Evolutionary conservation across 2,888 invertebrate genomes (phyloP).

Genomic region (Dendrolimus houi): DNA sequence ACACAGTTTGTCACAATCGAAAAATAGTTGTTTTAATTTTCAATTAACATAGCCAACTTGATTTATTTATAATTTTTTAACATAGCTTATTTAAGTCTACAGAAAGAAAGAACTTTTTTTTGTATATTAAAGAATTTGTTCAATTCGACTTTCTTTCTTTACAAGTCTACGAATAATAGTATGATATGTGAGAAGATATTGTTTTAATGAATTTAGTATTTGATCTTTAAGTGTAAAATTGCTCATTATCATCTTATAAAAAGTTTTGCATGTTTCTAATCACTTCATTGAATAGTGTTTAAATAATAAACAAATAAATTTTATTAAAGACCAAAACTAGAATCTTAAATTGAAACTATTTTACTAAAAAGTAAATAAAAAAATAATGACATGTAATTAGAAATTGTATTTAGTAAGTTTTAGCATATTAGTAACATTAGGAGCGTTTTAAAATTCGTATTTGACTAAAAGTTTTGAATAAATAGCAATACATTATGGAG

Average conservation of each 20-base stretch:
- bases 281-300: constrained; percentile 39
- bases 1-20: no score
- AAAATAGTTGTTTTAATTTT: no score
- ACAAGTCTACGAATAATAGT: constrained; percentile 2
- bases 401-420: constrained; percentile 40
- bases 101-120: no score
- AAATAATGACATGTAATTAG: constrained; percentile 38
- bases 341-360: constrained; percentile 46
- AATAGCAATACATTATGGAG: constrained; percentile 46
- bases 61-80: no score
- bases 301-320: constrained; percentile 37
- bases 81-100: no score
- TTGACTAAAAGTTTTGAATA: constrained; percentile 23
- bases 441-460: constrained; percentile 37
- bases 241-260: constrained; percentile 47
- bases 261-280: constrained; percentile 49
- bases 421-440: constrained; percentile 51
- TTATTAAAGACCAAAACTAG: constrained; percentile 67
- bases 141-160: no score
- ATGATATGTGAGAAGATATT: constrained; percentile 11
- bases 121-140: no score
- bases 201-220: constrained; percentile 16
- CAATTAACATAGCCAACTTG: no score
- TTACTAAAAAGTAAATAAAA: constrained; percentile 46
- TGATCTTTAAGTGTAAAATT: constrained; percentile 34